Base-by-base conservation (phyloP, 2,113 vertebrate species). In the Garra rufa region DNA sequence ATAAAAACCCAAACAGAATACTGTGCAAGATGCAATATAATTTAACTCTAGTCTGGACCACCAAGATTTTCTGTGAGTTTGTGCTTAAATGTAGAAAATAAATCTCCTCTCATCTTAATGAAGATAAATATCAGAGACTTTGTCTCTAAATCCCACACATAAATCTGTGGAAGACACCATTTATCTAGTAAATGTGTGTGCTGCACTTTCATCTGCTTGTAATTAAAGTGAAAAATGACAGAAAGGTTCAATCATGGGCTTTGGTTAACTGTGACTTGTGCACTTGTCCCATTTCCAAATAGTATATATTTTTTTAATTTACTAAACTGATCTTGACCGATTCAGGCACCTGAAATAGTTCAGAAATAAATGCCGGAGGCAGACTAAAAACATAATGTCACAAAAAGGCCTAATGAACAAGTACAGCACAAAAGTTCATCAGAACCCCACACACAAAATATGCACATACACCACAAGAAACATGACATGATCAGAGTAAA, bases 171-270 rank as follows among this genome's bases (percentile, higher is more conserved):
- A 70, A 70, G 52, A 76, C 15, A 77, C 44, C 28, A 48, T 50
- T 83, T 63, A 83, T 38, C 26, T 44, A 69, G 43, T 63, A 43
- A 78, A 43, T 57, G 63, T 21, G 48, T 48, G 46, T 11, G n/a
- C 55, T 70, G 41, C 24, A 46, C 48, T 59, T 21, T 75, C 13
- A 70, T 57, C 30, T 57, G 46, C 52, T n/a, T 57, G 65, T 55
- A 78, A 84, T 84, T 84, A 79, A 59, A 24, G 52, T 85, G 83
- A 85, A 79, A 78, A 73, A 46, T 71, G 7, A 67, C 82, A 76
- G 19, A 3, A 21, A 34, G 24, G n/a, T 4, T 21, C 34, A 70
- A 44, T 1, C 4, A 10, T 52, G 43, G 30, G 15, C 61, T n/a
- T 84, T 14, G 15, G 17, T 74, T 57, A 7, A 17, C 11, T 4